Percentiles rank a stretch among this genome's conserved stretches.
phyloP scores from a whole-genome alignment of 2,797 vertebrate genomes.

The Falco columbarius region DNA sequence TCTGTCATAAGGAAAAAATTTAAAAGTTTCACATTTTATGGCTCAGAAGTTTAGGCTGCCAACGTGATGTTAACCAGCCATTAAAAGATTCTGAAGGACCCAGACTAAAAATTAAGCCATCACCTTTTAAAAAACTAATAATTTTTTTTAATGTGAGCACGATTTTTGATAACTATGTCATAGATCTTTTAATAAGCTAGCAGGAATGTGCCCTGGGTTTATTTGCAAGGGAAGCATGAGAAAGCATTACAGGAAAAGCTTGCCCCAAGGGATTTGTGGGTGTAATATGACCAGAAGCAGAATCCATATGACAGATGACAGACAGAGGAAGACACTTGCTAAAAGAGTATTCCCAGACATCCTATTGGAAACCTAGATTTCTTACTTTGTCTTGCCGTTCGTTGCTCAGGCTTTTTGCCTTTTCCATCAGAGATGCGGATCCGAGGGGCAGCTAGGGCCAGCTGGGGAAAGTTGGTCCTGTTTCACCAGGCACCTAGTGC shows the following conservation, averaged over 20 bases:
- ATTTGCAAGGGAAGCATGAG: not conserved
- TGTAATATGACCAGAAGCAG: slow-evolving; percentile 52
- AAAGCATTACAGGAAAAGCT: not conserved
- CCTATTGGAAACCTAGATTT: not conserved
- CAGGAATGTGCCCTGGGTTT: not conserved
- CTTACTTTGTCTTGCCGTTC: not conserved
- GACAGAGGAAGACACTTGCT: not conserved
- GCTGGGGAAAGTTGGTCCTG: not conserved
- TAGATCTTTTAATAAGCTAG: not conserved
- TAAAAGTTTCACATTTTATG: slow-evolving; percentile 41
- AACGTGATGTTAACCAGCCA: slow-evolving; percentile 25
- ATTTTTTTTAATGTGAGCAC: not conserved
- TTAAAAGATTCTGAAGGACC: not conserved
- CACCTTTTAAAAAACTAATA: not conserved
- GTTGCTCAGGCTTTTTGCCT: not conserved
- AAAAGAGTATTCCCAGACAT: slow-evolving; percentile 30
- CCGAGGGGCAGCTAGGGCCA: not conserved
- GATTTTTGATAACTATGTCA: not conserved
- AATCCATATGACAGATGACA: not conserved
- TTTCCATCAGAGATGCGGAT: not conserved
- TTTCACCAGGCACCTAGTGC: not conserved
- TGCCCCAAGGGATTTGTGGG: not conserved
- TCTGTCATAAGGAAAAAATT: slow-evolving; percentile 55
- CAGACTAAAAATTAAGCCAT: not conserved
- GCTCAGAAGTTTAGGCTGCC: slow-evolving; percentile 18